These are phyloP conservation scores for Zaprionus taronus DNA, from an alignment of 1,140 invertebrate genomes.

Conservation along the genomic window DNA sequence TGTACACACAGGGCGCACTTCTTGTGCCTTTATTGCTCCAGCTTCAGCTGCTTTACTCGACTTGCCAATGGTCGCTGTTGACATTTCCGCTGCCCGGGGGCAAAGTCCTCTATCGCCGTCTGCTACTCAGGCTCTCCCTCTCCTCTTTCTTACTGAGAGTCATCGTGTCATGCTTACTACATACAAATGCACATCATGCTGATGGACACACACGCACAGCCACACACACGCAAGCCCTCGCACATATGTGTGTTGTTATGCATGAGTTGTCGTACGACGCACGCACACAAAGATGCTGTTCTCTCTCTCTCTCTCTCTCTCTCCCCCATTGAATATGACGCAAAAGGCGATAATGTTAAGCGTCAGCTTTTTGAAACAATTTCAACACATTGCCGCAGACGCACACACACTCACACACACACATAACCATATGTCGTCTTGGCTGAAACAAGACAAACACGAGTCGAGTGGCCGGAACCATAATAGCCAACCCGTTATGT, in stretches of 20 bases:
- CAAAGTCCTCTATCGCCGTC: constrained; percentile 6
- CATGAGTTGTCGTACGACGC: constrained; percentile 30
- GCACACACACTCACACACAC: constrained; percentile 22
- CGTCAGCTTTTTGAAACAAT: constrained; percentile 63
- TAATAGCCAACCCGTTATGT: constrained; percentile 55
- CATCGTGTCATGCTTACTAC: constrained; percentile 47
- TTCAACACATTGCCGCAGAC: constrained; percentile 44
- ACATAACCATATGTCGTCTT: neutral
- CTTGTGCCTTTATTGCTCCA: constrained; percentile 36
- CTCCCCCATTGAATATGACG: constrained; percentile 43
- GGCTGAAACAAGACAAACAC: constrained; percentile 33
- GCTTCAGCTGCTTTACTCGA: neutral
- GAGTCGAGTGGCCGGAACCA: constrained; percentile 40
- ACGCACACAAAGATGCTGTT: constrained; percentile 13
- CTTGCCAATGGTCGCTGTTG: constrained; percentile 43
- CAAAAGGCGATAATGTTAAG: constrained; percentile 60
- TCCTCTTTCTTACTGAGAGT: neutral
- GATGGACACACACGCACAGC: constrained; percentile 34
- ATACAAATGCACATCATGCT: constrained; percentile 50
- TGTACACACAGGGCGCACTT: constrained; percentile 16
- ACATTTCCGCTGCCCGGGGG: constrained; percentile 49
- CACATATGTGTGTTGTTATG: constrained; percentile 23
- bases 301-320: neutral
- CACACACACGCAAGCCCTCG: neutral
- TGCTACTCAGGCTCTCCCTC: neutral